Evolutionary conservation across 2,113 vertebrate species (phyloP).

Genomic region (Poecile atricapillus): DNA sequence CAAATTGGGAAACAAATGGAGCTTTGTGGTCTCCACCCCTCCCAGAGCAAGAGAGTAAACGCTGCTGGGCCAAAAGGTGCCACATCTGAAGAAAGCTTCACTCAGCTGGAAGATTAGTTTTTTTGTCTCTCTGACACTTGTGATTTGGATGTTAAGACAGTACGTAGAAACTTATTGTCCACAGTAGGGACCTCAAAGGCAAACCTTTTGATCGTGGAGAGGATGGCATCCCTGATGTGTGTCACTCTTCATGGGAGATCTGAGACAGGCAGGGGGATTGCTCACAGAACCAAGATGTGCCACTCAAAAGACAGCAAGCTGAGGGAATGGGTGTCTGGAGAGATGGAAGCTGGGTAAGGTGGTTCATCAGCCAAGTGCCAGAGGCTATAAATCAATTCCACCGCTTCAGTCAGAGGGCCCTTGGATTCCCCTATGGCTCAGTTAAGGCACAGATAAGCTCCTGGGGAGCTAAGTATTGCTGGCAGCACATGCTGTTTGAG

Average conservation of each 20-base stretch:
- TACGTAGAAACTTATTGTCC: not conserved
- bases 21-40: not conserved
- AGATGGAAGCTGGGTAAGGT: not conserved
- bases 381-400: not conserved
- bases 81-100: not conserved
- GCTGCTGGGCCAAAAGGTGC: not conserved
- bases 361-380: not conserved
- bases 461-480: not conserved
- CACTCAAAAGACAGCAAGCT: not conserved
- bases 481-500: not conserved
- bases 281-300: not conserved
- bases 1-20: not conserved
- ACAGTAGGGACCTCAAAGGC: not conserved
- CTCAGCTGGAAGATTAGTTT: not conserved
- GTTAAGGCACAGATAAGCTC: slow-evolving; percentile 23
- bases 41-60: not conserved
- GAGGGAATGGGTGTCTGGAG: not conserved
- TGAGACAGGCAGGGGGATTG: not conserved
- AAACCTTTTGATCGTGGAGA: not conserved
- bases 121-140: not conserved
- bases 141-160: not conserved
- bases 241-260: not conserved
- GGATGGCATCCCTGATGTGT: not conserved
- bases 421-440: not conserved
- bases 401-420: not conserved